These are phyloP conservation scores for Scatophagus argus DNA, from an alignment of 2,113 vertebrate genomes.

Conservation along the genomic window DNA sequence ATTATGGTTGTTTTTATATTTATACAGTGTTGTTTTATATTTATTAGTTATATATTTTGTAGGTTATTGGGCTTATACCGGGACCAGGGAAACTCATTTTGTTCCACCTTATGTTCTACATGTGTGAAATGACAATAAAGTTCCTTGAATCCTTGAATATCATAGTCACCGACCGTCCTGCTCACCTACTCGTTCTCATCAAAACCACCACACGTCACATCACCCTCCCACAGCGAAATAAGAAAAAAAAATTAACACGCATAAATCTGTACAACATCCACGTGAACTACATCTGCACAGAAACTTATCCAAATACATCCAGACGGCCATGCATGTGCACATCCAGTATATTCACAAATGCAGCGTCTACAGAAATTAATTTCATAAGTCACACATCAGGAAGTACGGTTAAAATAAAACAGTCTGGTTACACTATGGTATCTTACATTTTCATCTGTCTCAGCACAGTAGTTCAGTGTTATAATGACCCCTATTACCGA, in stretches of 20 bases:
- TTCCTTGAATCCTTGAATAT: too few relatives aligned
- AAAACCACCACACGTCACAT: not conserved
- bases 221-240: not conserved
- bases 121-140: too few relatives aligned
- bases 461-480: not conserved
- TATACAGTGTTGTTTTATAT: too few relatives aligned
- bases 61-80: too few relatives aligned
- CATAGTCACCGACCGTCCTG: not conserved
- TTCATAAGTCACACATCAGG: not conserved
- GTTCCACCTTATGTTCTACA: too few relatives aligned
- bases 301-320: not conserved
- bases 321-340: not conserved
- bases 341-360: not conserved
- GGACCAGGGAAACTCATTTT: too few relatives aligned
- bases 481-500: not conserved
- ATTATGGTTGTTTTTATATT: too few relatives aligned
- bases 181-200: not conserved
- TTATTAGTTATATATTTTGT: too few relatives aligned
- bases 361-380: not conserved
- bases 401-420: not conserved
- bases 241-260: not conserved
- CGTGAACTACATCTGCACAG: not conserved
- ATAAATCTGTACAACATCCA: not conserved
- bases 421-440: not conserved
- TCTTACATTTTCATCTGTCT: not conserved